Evolutionary conservation across 2,888 invertebrate species (phyloP), one percentile per base, ranked within the genome.

Genomic region (Deilephila porcellus): DNA sequence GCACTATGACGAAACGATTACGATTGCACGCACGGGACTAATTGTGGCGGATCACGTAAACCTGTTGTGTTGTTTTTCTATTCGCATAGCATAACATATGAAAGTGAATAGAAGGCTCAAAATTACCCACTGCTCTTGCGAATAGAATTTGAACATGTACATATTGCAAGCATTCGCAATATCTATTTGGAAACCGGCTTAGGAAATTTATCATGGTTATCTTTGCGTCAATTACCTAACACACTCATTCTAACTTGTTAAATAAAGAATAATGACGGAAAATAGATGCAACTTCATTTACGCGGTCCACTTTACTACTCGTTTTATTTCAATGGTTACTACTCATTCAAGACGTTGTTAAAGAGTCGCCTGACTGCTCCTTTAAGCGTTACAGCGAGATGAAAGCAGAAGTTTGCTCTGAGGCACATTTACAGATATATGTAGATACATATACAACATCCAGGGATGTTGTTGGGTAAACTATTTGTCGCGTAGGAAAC

Each of bases 1-100:
- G 82, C 82, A 85, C 85, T 88, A 85, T 91, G 90, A 90, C 90
- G 89, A 91, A 91, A 88, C 84, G 86, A 90, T 91, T 90, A 88
- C 83, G 83, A 83, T 83, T 84, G 83, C 85, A 82, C 81, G 83
- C 83, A 78, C 83, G 84, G 77, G 82, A 84, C 80, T 90, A 87
- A 91, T 89, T 88, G 87, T 86, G 79, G 74, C 78, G 80, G 81
- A 85, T 84, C 90, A 90, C 86, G 88, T 87, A 87, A 89, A 86
- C 71, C 52, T 62, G 71, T 71, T 72, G 71, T 71, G 60, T 71
- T 73, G 67, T 73, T 73, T 72, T 73, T 73, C 72, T 64, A 37
- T 60, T 32, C 70, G 59, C 72, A 37, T 37, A 59, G 59, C 67
- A 67, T 73, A 73, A 64, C 32, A 73, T 64, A 62, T 37, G 64